Conservation (phyloP, 2,888 invertebrate genomes). For the Psylliodes chrysocephalus region DNA sequence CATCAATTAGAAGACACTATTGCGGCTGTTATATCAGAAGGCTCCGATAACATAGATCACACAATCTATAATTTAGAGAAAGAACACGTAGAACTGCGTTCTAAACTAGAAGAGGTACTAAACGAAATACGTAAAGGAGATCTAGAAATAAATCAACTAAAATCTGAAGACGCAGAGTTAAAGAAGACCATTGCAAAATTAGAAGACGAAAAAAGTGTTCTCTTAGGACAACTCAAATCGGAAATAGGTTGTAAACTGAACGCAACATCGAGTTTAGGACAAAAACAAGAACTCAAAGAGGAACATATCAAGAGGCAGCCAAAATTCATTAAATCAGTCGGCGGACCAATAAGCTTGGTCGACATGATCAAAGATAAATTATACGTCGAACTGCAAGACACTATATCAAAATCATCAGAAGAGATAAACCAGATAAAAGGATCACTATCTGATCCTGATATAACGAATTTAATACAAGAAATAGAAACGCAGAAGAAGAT, state of each 20-base stretch:
- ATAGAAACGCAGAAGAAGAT: slow-evolving; percentile 48
- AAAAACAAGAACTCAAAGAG: background rate
- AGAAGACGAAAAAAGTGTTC: slow-evolving; percentile 41
- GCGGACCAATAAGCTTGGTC: slow-evolving; percentile 15
- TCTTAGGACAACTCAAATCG: slow-evolving; percentile 27
- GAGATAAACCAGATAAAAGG: slow-evolving; percentile 42
- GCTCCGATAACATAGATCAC: slow-evolving; percentile 21
- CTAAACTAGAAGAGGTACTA: slow-evolving; percentile 40
- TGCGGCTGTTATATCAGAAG: slow-evolving; percentile 25
- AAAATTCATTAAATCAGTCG: background rate
- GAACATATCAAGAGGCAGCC: slow-evolving; percentile 6
- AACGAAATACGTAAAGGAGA: slow-evolving; percentile 39
- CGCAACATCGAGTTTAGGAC: slow-evolving; percentile 38
- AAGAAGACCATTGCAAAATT: slow-evolving; percentile 38
- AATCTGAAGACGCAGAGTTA: slow-evolving; percentile 40
- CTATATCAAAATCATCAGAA: slow-evolving; percentile 39
- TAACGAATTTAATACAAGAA: slow-evolving; percentile 46
- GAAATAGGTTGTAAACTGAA: slow-evolving; percentile 39
- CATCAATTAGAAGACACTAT: slow-evolving; percentile 42
- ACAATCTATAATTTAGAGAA: slow-evolving; percentile 31
- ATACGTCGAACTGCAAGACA: slow-evolving; percentile 41
- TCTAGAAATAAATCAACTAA: slow-evolving; percentile 36
- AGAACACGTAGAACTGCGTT: slow-evolving; percentile 41
- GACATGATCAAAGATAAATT: slow-evolving; percentile 42
- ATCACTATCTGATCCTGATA: slow-evolving; percentile 42